phyloP scores from a whole-genome alignment of 2,888 invertebrate genomes.

The Ectemnius cavifrons region DNA sequence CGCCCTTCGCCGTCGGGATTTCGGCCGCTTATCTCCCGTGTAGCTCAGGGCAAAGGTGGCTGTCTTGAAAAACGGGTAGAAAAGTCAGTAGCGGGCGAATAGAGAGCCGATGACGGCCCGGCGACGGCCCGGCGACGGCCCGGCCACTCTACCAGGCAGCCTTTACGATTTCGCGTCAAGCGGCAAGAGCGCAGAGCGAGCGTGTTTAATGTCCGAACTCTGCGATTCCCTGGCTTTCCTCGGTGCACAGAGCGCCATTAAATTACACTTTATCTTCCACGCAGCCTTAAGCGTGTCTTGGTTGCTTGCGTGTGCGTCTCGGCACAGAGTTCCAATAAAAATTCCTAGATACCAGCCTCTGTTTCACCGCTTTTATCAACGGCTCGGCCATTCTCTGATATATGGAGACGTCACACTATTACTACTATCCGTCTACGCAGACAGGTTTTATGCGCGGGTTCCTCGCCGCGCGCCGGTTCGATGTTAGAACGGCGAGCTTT shows the following conservation, averaged over 20 bases:
- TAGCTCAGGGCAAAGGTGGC: conserved; percentile 19
- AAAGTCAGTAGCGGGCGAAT: conserved; percentile 18
- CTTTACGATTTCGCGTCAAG: conserved; percentile 51
- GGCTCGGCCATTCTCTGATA: neutral
- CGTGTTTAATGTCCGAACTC: conserved; percentile 30
- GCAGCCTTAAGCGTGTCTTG: conserved; percentile 33
- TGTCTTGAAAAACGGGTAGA: conserved; percentile 37
- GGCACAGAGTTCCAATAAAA: conserved; percentile 10
- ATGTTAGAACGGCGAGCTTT: neutral
- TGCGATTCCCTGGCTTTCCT: neutral
- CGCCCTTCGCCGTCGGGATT: conserved; percentile 22
- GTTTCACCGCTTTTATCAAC: neutral
- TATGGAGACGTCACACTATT: neutral
- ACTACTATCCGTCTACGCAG: too few species aligned
- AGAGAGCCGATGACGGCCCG: neutral
- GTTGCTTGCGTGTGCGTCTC: neutral
- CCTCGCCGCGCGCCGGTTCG: too few species aligned
- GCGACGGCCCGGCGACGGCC: too few species aligned
- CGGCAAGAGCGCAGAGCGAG: conserved; percentile 17
- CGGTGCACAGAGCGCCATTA: conserved; percentile 33
- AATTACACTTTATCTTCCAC: conserved; percentile 54
- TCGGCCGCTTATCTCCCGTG: conserved; percentile 32
- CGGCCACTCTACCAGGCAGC: too few species aligned
- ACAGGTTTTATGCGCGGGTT: too few species aligned
- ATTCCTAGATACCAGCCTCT: conserved; percentile 7